phyloP scores from a whole-genome alignment of 2,113 vertebrate genomes.

The Sebastes fasciatus region DNA sequence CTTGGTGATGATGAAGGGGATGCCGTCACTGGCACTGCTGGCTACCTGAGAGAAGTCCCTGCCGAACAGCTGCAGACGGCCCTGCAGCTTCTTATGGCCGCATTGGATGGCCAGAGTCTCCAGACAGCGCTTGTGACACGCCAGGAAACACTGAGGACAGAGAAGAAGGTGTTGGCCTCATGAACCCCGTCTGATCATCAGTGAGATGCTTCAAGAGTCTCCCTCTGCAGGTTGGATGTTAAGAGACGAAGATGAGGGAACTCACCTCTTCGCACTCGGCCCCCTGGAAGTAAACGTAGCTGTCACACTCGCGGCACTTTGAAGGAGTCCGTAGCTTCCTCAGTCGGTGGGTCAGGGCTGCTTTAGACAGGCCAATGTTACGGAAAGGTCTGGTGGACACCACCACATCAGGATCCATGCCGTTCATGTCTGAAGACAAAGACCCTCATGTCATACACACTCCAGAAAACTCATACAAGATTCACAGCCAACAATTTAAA shows the following conservation, averaged over 20 bases:
- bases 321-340: slow-evolving; percentile 92
- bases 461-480: neutral
- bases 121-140: slow-evolving; percentile 97
- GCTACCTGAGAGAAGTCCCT: slow-evolving; percentile 88
- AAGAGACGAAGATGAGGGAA: neutral
- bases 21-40: slow-evolving; percentile 80
- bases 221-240: neutral
- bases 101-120: slow-evolving; percentile 97
- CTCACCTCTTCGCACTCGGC: slow-evolving; percentile 97
- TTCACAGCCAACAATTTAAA: neutral
- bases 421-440: slow-evolving; percentile 85
- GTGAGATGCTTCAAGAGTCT: neutral
- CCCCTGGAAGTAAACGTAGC: slow-evolving; percentile 98
- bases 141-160: slow-evolving; percentile 89
- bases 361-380: slow-evolving; percentile 92
- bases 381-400: slow-evolving; percentile 90
- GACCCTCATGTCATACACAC: neutral
- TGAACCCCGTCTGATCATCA: neutral
- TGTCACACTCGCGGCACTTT: slow-evolving; percentile 97
- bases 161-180: neutral
- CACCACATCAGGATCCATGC: slow-evolving; percentile 85
- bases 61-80: slow-evolving; percentile 94
- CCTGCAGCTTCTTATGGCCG: slow-evolving; percentile 95
- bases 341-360: slow-evolving; percentile 92
- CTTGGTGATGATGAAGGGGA: slow-evolving; percentile 95